Percentiles rank a stretch among this genome's conserved stretches.
phyloP scores from a whole-genome alignment of 2,113 vertebrate species.

The Colistium nudipinnis region DNA sequence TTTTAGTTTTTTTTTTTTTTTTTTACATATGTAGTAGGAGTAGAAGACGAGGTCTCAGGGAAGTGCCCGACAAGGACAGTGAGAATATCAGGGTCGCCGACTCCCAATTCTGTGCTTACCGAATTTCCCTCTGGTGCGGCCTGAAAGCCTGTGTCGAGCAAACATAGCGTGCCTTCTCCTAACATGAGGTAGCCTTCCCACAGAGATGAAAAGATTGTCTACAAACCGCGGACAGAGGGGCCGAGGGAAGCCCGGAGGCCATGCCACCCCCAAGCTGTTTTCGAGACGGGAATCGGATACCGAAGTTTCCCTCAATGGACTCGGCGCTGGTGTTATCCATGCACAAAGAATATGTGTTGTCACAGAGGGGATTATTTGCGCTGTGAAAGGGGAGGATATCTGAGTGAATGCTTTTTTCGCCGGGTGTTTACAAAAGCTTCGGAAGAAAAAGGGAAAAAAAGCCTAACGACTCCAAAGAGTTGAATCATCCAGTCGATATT shows the following conservation, averaged over 20 bases:
- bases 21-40: constrained; percentile 47
- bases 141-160: constrained; percentile 57
- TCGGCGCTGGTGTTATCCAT: constrained; percentile 26
- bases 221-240: constrained; percentile 59
- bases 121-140: constrained; percentile 60
- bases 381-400: constrained; percentile 44
- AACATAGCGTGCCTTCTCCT: constrained; percentile 55
- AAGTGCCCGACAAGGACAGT: constrained; percentile 53
- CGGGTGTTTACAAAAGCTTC: constrained; percentile 58
- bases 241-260: constrained; percentile 63
- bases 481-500: constrained; percentile 77
- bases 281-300: constrained; percentile 46
- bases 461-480: constrained; percentile 65
- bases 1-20: constrained; percentile 36
- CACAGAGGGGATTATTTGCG: constrained; percentile 59
- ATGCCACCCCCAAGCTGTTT: constrained; percentile 68
- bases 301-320: constrained; percentile 55
- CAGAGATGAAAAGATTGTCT: constrained; percentile 70
- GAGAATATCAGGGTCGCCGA: constrained; percentile 53
- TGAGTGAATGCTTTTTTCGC: constrained; percentile 51
- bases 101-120: constrained; percentile 61
- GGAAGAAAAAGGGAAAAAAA: constrained; percentile 38
- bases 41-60: constrained; percentile 39
- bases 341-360: constrained; percentile 53
- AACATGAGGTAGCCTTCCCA: constrained; percentile 62